Base-by-base conservation (phyloP, 2,113 vertebrate genomes). In the Ia io region DNA sequence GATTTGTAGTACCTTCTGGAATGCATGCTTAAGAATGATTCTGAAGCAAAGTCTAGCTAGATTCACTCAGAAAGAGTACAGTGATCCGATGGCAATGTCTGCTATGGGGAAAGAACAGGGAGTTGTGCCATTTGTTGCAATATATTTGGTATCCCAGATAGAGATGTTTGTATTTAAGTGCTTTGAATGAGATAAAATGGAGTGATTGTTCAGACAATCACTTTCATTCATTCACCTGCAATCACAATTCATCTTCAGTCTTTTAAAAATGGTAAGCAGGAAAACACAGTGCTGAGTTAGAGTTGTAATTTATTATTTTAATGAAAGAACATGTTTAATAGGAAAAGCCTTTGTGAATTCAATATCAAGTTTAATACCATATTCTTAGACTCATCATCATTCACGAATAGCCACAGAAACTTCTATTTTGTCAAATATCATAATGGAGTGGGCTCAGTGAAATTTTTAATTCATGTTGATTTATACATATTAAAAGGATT, bases 281-380 rank as follows among this genome's bases (percentile, higher is more conserved):
- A 90, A 91, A 91, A 94, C 6, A 90, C 1, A 79, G 37, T 84
- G 28, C 40, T 40, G 22, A 84, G 18, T 85, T 84, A 84, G 17
- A 84, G 10, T n/a, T 91, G 12, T n/a, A 83, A 94, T 63, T 91
- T 67, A 86, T 42, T 65, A 76, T 85, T 80, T 82, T 76, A 96
- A 79, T 84, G 42, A 94, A 92, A 92, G 40, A 80, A 67, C 6
- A 47, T 76, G 22, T 89, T 87, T 84, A 25, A 56, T 35, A 84
- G 49, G 47, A 88, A 79, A 96, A 83, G 16, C 78, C 49, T 91
- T 90, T 73, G 40, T 90, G 53, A 93, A 92, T 92, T 88, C n/a
- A 96, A 2, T 84, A 88, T 37, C n/a, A 91, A 93, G 10, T 59
- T 91, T 91, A 94, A 85, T 89, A 25, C 1, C 71, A 94, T 28